phyloP scores from a whole-genome alignment of 1,140 invertebrate genomes.

The Diploscapter pachys region DNA sequence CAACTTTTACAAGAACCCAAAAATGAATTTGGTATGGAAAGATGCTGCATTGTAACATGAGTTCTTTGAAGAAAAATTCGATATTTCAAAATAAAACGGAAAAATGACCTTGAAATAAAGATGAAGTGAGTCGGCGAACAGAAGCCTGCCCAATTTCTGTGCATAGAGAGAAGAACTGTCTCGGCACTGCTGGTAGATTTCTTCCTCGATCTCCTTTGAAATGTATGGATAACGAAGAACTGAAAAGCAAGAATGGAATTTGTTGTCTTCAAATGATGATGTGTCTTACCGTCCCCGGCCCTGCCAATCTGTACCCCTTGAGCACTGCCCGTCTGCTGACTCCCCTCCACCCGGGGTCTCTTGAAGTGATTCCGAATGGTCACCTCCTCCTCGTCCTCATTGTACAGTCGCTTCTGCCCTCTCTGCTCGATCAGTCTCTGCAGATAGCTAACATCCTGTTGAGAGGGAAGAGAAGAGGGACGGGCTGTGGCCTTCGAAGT shows the following conservation, averaged over 20 bases:
- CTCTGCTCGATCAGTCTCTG: neutral
- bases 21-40: too few species aligned
- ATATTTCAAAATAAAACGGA: neutral
- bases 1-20: too few species aligned
- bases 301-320: neutral
- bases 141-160: slow-evolving; percentile 12
- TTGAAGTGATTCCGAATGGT: neutral
- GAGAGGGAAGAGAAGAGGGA: neutral
- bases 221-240: neutral
- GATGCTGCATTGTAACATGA: too few species aligned
- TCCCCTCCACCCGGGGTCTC: neutral
- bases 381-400: neutral
- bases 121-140: slow-evolving; percentile 20
- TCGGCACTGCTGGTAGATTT: slow-evolving; percentile 2
- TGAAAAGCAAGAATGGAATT: neutral
- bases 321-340: neutral
- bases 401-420: neutral
- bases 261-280: neutral
- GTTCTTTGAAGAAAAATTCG: too few species aligned
- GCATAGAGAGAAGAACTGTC: slow-evolving; percentile 20
- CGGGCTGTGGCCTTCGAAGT: neutral
- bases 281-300: neutral
- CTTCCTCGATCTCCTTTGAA: slow-evolving; percentile 5
- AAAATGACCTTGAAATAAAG: slow-evolving; percentile 24
- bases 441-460: too few species aligned